Conservation (phyloP, 2,113 vertebrate genomes). For the Peromyscus leucopus region DNA sequence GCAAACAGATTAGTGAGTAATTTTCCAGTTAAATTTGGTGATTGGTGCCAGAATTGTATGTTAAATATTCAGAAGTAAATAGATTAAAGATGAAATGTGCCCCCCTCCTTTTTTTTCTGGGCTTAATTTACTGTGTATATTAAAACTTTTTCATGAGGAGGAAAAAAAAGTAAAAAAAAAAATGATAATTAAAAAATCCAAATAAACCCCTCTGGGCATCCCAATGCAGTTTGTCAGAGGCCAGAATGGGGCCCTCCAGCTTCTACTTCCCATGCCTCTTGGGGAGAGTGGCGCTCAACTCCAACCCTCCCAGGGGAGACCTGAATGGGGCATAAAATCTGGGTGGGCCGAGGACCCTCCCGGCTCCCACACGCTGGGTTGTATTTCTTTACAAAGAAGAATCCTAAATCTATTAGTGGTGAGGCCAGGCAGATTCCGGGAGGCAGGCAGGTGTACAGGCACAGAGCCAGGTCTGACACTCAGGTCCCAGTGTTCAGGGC, state of each 20-base stretch:
- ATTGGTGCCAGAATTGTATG: slow-evolving; percentile 96
- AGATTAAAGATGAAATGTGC: slow-evolving; percentile 95
- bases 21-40: slow-evolving; percentile 98
- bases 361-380: not conserved
- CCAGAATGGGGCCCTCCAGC: not conserved
- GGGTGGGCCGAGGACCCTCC: not conserved
- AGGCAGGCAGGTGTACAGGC: not conserved
- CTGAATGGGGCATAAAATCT: not conserved
- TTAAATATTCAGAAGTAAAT: slow-evolving; percentile 98
- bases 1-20: slow-evolving; percentile 99
- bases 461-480: not conserved
- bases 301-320: not conserved
- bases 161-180: slow-evolving; percentile 83
- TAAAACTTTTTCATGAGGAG: slow-evolving; percentile 89
- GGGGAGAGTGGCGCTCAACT: not conserved
- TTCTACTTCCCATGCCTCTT: not conserved
- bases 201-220: slow-evolving; percentile 77
- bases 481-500: not conserved
- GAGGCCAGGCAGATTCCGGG: not conserved
- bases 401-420: slow-evolving; percentile 48
- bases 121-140: slow-evolving; percentile 93
- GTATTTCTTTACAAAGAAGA: slow-evolving; percentile 54
- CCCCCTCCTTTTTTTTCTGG: slow-evolving; percentile 85
- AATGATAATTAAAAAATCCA: slow-evolving; percentile 83
- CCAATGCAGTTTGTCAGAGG: slow-evolving; percentile 43